Base-by-base conservation (phyloP, 2,888 invertebrate genomes). In the Neoscelio sp. region DNA sequence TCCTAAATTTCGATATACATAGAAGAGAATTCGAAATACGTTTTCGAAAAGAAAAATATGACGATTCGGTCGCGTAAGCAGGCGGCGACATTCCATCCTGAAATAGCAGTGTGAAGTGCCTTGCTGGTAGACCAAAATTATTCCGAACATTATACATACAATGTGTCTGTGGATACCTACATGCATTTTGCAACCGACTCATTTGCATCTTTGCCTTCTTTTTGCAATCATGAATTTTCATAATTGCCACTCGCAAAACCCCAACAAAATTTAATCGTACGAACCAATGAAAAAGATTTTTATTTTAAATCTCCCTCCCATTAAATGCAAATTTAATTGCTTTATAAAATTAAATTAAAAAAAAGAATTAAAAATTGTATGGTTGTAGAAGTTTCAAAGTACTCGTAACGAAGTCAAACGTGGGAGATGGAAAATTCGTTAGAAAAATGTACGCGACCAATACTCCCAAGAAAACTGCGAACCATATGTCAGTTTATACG, bases 41-140 rank as follows among this genome's bases (percentile, higher is more conserved):
- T 76, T 76, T 76, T 64, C 62, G 76, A 52, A 76, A 68, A 76
- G 68, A 76, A 76, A 75, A 58, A 75, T 75, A 76, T 78, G 48
- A 78, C 78, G 62, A 73, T 73, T 73, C 38, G 58, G 60, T 38
- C 58, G 71, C 67, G 52, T 58, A 60, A 65, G 71, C 71, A 52
- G 46, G 60, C 70, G 70, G 50, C 70, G 56, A 50, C 77, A 78
- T 78, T 67, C 78, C 78, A 46, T 67, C 73, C 78, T 67, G 62
- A 73, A 78, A 71, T 78, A 73, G 71, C 64, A 78, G 71, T 65
- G 65, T 42, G 44, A 71, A 71, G 77, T 64, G 67, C 50, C 67
- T 58, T 58, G 71, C 35, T 58, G 64, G 56, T 71, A 65, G 77
- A 78, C 58, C 71, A 67, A 71, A 60, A 73, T 65, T 67, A 73